Evolutionary conservation across 2,797 vertebrate genomes (phyloP).

Genomic region (Sphenopsis melanotis): DNA sequence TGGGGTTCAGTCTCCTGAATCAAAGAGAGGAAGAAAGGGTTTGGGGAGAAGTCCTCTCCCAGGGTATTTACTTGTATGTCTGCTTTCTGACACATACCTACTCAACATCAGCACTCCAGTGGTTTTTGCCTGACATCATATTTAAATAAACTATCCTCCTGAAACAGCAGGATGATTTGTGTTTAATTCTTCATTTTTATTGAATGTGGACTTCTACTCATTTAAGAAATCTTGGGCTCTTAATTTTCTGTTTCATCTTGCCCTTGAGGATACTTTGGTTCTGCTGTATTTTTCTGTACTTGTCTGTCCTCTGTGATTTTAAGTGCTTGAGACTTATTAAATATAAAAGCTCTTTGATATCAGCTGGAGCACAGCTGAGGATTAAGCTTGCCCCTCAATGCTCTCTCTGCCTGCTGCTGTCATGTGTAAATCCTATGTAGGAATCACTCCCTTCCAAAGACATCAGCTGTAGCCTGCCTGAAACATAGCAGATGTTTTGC

Average conservation of each 20-base stretch:
- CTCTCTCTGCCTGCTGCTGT: conserved; percentile 37
- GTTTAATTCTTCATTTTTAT: not conserved
- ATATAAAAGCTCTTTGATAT: conserved; percentile 53
- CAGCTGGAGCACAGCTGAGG: conserved; percentile 60
- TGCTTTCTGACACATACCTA: conserved; percentile 20
- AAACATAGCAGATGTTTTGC: conserved; percentile 32
- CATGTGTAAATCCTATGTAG: conserved; percentile 36
- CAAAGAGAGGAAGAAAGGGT: not conserved
- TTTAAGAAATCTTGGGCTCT: not conserved
- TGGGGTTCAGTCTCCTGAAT: not conserved
- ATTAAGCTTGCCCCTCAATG: conserved; percentile 33
- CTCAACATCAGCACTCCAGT: not conserved
- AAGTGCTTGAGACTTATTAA: conserved; percentile 49
- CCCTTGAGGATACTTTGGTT: not conserved
- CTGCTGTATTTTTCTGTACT: not conserved
- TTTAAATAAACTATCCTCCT: conserved; percentile 2
- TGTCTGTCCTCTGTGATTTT: conserved; percentile 9
- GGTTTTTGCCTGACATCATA: not conserved
- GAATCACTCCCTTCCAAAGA: not conserved
- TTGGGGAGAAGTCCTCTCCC: not conserved
- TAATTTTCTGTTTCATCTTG: conserved; percentile 13
- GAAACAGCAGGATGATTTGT: conserved; percentile 3
- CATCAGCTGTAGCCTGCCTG: not conserved
- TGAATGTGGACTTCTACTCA: not conserved
- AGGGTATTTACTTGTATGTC: not conserved